phyloP scores from a whole-genome alignment of 2,888 invertebrate species.

The Syrista parreyssii region DNA sequence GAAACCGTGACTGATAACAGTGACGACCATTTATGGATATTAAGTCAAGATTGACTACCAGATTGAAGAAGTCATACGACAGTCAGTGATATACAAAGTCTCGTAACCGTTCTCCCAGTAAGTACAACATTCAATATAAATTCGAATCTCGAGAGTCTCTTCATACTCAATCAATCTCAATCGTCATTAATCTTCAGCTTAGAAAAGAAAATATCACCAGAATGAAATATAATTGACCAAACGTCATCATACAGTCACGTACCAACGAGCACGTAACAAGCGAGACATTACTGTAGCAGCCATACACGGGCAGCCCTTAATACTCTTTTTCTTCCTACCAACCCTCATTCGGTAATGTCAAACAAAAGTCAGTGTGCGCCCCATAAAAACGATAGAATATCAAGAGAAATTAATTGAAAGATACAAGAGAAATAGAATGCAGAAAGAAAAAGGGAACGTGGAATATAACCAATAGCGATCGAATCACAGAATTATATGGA shows the following conservation, averaged over 20 bases:
- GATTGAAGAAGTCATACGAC: neutral
- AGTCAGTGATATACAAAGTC: neutral
- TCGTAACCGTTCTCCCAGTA: neutral
- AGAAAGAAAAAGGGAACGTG: neutral
- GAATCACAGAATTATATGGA: neutral
- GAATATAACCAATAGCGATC: constrained; percentile 17
- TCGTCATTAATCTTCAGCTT: neutral
- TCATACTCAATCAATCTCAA: neutral
- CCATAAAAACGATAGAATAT: neutral
- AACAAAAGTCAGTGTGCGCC: neutral
- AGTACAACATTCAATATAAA: neutral
- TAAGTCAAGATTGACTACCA: neutral
- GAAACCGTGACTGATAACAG: neutral
- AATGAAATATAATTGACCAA: neutral
- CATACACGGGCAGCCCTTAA: neutral
- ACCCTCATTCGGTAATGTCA: neutral
- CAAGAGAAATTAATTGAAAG: neutral
- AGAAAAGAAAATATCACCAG: neutral
- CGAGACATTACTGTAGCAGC: neutral
- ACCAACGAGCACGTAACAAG: neutral
- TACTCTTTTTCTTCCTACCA: neutral
- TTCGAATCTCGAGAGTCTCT: neutral
- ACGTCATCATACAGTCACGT: neutral
- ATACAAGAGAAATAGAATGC: neutral
- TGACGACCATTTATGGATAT: neutral